Base-by-base conservation (phyloP, 2,113 vertebrate species). In the Dromaius novaehollandiae region DNA sequence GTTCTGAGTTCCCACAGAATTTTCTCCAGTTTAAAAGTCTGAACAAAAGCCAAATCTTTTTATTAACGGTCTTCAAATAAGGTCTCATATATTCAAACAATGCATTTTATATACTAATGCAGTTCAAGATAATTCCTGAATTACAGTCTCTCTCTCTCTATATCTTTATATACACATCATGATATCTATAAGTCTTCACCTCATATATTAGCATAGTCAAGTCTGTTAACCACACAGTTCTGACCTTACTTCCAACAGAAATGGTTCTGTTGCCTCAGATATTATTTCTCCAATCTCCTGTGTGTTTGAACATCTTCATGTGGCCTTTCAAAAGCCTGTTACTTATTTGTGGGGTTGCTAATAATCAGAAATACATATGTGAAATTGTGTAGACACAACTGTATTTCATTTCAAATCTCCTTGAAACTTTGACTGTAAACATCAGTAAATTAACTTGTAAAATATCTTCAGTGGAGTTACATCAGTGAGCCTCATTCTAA, bases 401-500 rank as follows among this genome's bases (percentile, higher is more conserved):
- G 14, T 25, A 87, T 77, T 14, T 68, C 44, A 8, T 58, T 66
- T 87, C 53, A 92, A 51, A 70, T 58, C 9, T 55, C 40, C 40
- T 71, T 76, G 56, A 80, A 80, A 89, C 75, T 65, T 70, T 65
- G 21, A 60, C 30, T 26, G 10, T 17, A 60, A 14, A 44, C 11
- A 28, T 19, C 61, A 70, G 38, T 95, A 89, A 95, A 93, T 53
- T 88, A 48, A 51, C 40, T 60, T 95, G 85, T 86, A 95, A 94
- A 97, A 93, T 88, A 88, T 70, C 68, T 95, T 96, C 65, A 91
- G 90, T 82, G 93, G 76, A 96, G 86, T 73, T 93, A 95, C 55
- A 30, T 92, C 88, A 90, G 75, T 90, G 66, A 92, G 83, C 73
- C 48, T 63, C 24, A 50, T 78, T 97, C 92, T 93, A 94, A 93